A percentile compares a stretch with the other conserved stretches of the same genome.
phyloP scores from a whole-genome alignment of 1,140 invertebrate genomes.

The Aphelinus atriplicis region DNA sequence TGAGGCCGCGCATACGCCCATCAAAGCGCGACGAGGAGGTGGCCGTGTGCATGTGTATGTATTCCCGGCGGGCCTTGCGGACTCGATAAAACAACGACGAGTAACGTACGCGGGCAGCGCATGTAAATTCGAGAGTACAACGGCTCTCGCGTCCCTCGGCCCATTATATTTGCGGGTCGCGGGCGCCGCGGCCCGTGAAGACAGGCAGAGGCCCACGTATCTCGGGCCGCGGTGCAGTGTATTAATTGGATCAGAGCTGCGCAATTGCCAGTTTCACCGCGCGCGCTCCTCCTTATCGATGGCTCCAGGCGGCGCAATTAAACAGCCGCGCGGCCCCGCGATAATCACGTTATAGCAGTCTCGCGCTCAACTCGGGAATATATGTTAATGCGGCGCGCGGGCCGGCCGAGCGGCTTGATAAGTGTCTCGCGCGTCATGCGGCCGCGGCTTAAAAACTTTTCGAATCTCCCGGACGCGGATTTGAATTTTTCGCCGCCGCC shows the following conservation, averaged over 20 bases:
- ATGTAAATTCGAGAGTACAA: constrained; percentile 25
- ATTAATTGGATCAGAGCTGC: no score
- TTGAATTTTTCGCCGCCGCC: constrained; percentile 20
- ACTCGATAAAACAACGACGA: no score
- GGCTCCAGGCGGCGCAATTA: not conserved
- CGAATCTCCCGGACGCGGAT: constrained; percentile 1
- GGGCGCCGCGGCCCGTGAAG: not conserved
- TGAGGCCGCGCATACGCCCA: no score
- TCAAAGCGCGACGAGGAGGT: no score
- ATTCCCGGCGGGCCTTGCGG: no score
- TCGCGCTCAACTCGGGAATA: not conserved
- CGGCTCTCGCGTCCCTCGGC: not conserved
- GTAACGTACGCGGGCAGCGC: no score
- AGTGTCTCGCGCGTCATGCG: not conserved
- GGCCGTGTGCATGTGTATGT: no score
- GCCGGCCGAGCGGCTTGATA: not conserved
- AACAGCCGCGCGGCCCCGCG: no score
- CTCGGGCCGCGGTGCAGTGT: no score
- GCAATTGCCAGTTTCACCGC: no score
- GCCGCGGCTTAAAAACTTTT: constrained; percentile 16
- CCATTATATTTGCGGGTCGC: constrained; percentile 23
- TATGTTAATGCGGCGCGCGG: not conserved
- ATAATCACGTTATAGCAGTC: no score
- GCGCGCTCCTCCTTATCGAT: not conserved
- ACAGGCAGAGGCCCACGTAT: no score